phyloP scores from a whole-genome alignment of 2,888 invertebrate genomes.

The Euproctis similis region DNA sequence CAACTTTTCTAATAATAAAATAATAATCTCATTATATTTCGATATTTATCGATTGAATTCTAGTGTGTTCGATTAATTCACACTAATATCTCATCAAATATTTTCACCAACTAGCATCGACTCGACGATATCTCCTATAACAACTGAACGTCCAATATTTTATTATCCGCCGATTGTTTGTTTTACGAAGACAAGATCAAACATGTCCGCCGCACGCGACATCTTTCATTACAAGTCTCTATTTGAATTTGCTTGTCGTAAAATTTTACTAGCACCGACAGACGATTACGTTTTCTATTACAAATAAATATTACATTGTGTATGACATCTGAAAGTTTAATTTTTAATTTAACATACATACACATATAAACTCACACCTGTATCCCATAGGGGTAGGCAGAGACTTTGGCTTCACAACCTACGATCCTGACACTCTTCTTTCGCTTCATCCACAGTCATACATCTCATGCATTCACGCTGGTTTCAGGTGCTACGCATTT shows the following conservation, averaged over 20 bases:
- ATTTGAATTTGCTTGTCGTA: constrained; percentile 73
- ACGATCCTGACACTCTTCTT: too few species aligned
- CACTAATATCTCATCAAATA: constrained; percentile 33
- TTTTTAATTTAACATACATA: too few species aligned
- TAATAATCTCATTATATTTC: constrained; percentile 2
- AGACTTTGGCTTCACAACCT: too few species aligned
- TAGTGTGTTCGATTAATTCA: constrained; percentile 23
- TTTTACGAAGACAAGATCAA: constrained; percentile 60
- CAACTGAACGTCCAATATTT: constrained; percentile 66
- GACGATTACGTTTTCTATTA: constrained; percentile 72
- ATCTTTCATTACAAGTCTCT: constrained; percentile 74
- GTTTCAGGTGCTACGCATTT: too few species aligned
- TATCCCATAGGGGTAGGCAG: too few species aligned
- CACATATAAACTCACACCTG: too few species aligned
- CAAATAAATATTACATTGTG: constrained; percentile 65
- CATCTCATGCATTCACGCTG: too few species aligned
- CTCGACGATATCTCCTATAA: constrained; percentile 49
- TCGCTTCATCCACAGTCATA: too few species aligned
- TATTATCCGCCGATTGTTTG: constrained; percentile 63
- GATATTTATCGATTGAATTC: constrained; percentile 10
- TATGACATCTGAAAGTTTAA: constrained; percentile 33
- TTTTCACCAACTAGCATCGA: constrained; percentile 45
- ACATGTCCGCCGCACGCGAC: constrained; percentile 59
- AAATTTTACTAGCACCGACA: constrained; percentile 59
- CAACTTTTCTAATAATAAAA: too few species aligned